Conservation (phyloP, 2,113 vertebrate species). For the Melanerpes aurifrons region DNA sequence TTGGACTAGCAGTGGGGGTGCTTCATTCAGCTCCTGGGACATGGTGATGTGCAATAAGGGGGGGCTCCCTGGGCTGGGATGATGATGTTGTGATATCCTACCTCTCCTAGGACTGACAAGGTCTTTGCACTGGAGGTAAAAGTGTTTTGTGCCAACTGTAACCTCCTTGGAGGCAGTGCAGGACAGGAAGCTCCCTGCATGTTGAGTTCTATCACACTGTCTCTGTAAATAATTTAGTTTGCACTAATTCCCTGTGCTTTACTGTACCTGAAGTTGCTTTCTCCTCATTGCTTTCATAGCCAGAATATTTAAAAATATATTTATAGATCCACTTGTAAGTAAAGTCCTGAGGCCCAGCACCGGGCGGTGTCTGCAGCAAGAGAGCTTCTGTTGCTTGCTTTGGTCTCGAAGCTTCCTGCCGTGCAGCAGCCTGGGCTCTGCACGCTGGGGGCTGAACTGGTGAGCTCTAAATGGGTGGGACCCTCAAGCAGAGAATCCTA, state of each 20-base stretch:
- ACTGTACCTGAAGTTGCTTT: not conserved
- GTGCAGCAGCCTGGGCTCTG: not conserved
- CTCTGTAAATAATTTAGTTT: slow-evolving; percentile 1
- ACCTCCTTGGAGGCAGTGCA: not conserved
- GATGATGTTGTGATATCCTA: not conserved
- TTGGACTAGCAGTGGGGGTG: not conserved
- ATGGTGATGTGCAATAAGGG: not conserved
- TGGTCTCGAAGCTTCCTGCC: not conserved
- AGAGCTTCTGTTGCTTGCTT: not conserved
- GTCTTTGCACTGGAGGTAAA: not conserved
- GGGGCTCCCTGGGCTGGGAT: too few relatives aligned
- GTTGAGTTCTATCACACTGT: not conserved
- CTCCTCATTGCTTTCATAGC: not conserved
- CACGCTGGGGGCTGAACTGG: not conserved
- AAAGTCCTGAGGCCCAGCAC: not conserved
- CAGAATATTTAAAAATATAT: not conserved
- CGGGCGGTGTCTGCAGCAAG: not conserved
- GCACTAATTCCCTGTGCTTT: slow-evolving; percentile 21
- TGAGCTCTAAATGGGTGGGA: not conserved
- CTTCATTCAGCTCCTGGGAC: not conserved
- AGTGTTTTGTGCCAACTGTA: not conserved
- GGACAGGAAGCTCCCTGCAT: not conserved
- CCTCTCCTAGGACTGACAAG: not conserved
- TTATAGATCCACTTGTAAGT: not conserved
- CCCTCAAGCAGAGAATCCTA: not conserved